Evolutionary conservation across 2,113 vertebrate genomes (phyloP), one percentile per base, ranked within the genome.

Genomic region (Pteronura brasiliensis): DNA sequence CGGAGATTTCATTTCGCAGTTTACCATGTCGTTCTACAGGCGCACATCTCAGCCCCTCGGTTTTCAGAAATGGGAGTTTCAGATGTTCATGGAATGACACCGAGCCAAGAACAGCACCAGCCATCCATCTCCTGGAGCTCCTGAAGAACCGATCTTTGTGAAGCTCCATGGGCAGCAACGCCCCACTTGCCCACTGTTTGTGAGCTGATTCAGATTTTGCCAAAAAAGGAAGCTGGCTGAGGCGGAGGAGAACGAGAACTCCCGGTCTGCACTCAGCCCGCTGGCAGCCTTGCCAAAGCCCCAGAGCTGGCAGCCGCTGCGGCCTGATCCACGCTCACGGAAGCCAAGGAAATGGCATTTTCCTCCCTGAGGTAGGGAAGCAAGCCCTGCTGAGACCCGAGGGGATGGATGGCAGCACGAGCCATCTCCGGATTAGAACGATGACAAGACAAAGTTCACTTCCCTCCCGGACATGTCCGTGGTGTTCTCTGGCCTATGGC

Each of bases 161-260:
- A 87, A n/a, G 76, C 4, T 12, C 84, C 57, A 61, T 1, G 57
- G 87, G 59, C 90, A 81, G 47, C 36, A 74, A 42, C 27, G 36
- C 76, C 87, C 63, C 55, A 44, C 25, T 77, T 21, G 17, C 52
- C 74, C 55, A 52, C 83, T 74, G 76, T 44, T 88, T 77, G 27
- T 65, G 8, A 81, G 29, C 36, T 77, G 87, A 63, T 84, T 93
- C 63, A 61, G 71, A 74, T 36, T 90, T 95, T 63, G 93, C 87
- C 86, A 88, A 71, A 81, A 95, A 77, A 95, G 81, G 88, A 91
- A 88, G 90, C 29, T 76, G 77, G 86, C 71, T 47, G 87, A 85
- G 71, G 52, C 29, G 25, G 21, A 79, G 34, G 21, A 79, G 63
- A 77, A 77, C 39, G 4, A 74, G 61, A 82, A n/a, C 47, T 20